These are phyloP conservation scores for Aporophyla lueneburgensis DNA, from an alignment of 2,888 invertebrate species.

Conservation along the genomic window DNA sequence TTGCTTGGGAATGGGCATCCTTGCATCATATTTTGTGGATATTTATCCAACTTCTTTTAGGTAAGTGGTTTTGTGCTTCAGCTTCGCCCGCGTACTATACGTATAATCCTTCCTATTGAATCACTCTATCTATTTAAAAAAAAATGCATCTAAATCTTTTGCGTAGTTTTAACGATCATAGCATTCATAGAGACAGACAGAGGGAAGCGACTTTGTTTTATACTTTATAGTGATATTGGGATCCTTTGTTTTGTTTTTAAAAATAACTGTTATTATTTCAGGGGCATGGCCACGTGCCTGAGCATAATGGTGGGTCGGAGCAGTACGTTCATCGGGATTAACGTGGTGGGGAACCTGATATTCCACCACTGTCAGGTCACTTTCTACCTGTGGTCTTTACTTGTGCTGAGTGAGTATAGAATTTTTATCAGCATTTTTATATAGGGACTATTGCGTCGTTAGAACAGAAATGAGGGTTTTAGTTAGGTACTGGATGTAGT, in stretches of 20 bases:
- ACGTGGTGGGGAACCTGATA: constrained; percentile 84
- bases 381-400: constrained; percentile 84
- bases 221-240: neutral
- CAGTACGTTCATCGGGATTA: constrained; percentile 85
- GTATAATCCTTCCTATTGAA: too few relatives aligned
- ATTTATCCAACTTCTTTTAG: constrained; percentile 86
- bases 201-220: neutral
- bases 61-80: constrained; percentile 65
- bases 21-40: constrained; percentile 87
- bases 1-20: constrained; percentile 85
- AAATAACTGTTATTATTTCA: constrained; percentile 10
- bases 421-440: neutral
- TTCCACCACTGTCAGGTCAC: constrained; percentile 83
- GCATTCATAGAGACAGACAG: too few relatives aligned
- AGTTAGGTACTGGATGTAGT: neutral
- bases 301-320: constrained; percentile 87
- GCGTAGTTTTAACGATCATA: too few relatives aligned
- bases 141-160: too few relatives aligned
- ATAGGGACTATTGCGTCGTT: neutral
- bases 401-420: constrained; percentile 83
- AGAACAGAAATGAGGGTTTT: too few relatives aligned
- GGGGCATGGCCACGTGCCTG: constrained; percentile 87
- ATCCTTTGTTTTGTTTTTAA: constrained; percentile 19
- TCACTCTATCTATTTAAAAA: too few relatives aligned
- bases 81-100: too few relatives aligned